Conservation (phyloP, 2,888 invertebrate genomes). For the Protula sp. region DNA sequence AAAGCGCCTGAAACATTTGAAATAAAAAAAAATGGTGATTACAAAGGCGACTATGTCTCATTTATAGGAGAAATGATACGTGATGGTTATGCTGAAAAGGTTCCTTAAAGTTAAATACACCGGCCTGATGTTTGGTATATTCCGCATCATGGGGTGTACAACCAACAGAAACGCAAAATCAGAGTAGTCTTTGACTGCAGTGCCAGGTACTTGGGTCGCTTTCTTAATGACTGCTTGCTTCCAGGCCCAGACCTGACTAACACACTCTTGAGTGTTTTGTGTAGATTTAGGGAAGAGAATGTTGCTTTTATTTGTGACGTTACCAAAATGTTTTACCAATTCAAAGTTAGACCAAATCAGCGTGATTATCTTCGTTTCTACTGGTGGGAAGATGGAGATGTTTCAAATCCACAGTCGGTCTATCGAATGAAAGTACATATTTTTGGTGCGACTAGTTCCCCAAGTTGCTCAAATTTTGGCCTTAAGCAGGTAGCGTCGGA, state of each 20-base stretch:
- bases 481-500: conserved; percentile 4
- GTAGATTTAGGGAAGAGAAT: too few species aligned
- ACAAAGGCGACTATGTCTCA: neutral
- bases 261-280: neutral
- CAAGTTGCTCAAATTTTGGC: conserved; percentile 7
- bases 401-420: neutral
- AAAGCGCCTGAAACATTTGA: conserved; percentile 1
- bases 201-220: neutral
- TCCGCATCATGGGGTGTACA: conserved; percentile 6
- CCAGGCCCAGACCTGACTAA: conserved; percentile 5
- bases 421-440: conserved; percentile 7
- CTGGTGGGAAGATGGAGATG: conserved; percentile 1
- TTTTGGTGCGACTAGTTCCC: conserved; percentile 4
- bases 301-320: too few species aligned
- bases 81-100: conserved; percentile 1
- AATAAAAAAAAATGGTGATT: neutral
- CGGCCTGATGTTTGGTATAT: conserved; percentile 5
- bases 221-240: conserved; percentile 6
- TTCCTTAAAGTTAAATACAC: neutral
- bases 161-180: conserved; percentile 1
- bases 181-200: conserved; percentile 7
- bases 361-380: conserved; percentile 5
- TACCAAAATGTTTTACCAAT: conserved; percentile 5
- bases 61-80: conserved; percentile 3
- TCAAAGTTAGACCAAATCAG: neutral